Evolutionary conservation across 2,113 vertebrate species (phyloP), one percentile per base, ranked within the genome.

Genomic region (Ceyx margarethae): DNA sequence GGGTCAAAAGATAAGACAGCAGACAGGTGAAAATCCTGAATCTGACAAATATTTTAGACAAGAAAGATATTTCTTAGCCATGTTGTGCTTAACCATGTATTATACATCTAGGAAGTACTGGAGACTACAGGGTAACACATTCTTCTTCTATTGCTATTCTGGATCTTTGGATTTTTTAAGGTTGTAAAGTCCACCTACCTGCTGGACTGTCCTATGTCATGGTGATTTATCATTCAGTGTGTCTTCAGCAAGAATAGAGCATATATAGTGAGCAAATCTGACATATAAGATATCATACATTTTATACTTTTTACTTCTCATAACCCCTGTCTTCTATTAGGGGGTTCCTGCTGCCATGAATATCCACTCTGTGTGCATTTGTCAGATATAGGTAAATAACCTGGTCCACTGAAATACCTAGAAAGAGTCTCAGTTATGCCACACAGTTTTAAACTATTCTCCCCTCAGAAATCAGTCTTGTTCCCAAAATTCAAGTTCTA

Each of bases 1-100:
- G 68, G 83, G 81, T 94, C 91, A 82, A 61, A 88, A 97, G 96
- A 96, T 96, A 96, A 97, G 96, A 95, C 90, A 96, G 86, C 74
- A 92, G 91, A 79, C 86, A 96, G 94, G 53, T 92, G 60, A 71
- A 97, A 97, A 95, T 87, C 68, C 93, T 89, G 93, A 93, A 94
- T 96, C 92, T 96, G 78, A 95, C 78, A 89, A 92, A 95, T 91
- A 94, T 94, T 96, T 97, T 76, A 91, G 88, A 96, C 74, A 91
- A 95, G 91, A 96, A 95, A 95, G 78, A 14, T 90, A 75, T 76
- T 95, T 95, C 83, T 74, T 83, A 83, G 83, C 35, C 53, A 76
- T 71, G 81, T 84, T 95, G 75, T 74, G 71, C 85, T 89, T 95
- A 94, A 85, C 77, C 29, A 76, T 35, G 66, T 76, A 92, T 73